A percentile compares a stretch with the other conserved stretches of the same genome.
Conservation (phyloP, 2,113 vertebrate species). For the Brevimyrus niger region DNA sequence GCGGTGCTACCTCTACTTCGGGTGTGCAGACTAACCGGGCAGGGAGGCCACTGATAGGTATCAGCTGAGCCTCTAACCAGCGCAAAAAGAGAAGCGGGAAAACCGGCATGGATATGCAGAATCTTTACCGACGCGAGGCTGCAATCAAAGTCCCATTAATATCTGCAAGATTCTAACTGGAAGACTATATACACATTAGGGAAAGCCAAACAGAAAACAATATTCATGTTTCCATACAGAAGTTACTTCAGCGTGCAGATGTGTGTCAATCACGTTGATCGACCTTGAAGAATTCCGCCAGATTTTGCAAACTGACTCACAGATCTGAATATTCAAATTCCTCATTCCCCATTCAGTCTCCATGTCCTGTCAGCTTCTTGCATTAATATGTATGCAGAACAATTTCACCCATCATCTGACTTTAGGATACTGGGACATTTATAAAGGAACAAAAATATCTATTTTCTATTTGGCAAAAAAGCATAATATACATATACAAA, state of each 20-base stretch:
- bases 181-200: conserved; percentile 17
- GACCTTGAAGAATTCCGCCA: neutral
- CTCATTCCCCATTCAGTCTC: neutral
- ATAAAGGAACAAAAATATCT: neutral
- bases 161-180: conserved; percentile 17
- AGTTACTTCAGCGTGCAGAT: neutral
- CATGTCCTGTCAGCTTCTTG: neutral
- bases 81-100: neutral
- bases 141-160: conserved; percentile 1
- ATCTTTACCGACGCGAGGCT: neutral
- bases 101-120: neutral
- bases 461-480: conserved; percentile 15
- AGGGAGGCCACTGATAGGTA: neutral
- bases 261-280: neutral
- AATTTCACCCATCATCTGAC: neutral
- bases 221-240: neutral
- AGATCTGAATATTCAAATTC: neutral
- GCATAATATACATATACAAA: conserved; percentile 15
- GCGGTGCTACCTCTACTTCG: neutral
- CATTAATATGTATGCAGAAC: neutral
- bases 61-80: neutral
- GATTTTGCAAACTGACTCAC: neutral
- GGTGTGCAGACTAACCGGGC: neutral
- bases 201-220: conserved; percentile 13
- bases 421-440: neutral